A percentile compares a stretch with the other conserved stretches of the same genome.
Conservation (phyloP, 2,113 vertebrate species). For the human region GRCh38 chr12:117826501-117827000, state of each 20-base stretch:
- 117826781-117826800: neutral
- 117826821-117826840: no score
- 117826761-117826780: neutral
- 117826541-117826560: neutral
- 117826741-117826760: neutral
- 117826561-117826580: conserved; percentile 13
- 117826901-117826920: no score
- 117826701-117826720: neutral
- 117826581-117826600: conserved; percentile 61
- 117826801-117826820: neutral
- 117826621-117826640: neutral
- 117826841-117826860: no score
- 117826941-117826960: no score
- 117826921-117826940: no score
- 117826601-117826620: neutral
- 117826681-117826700: neutral
- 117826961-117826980: no score
- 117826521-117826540: conserved; percentile 2
- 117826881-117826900: no score
- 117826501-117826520: conserved; percentile 10
- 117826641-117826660: neutral
- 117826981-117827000: no score
- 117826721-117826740: neutral
- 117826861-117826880: no score
- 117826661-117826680: neutral